Percentiles rank a stretch among this genome's conserved stretches.
Evolutionary conservation across 2,797 vertebrate genomes (phyloP).

Genomic region (Sebastes trivittatus): DNA sequence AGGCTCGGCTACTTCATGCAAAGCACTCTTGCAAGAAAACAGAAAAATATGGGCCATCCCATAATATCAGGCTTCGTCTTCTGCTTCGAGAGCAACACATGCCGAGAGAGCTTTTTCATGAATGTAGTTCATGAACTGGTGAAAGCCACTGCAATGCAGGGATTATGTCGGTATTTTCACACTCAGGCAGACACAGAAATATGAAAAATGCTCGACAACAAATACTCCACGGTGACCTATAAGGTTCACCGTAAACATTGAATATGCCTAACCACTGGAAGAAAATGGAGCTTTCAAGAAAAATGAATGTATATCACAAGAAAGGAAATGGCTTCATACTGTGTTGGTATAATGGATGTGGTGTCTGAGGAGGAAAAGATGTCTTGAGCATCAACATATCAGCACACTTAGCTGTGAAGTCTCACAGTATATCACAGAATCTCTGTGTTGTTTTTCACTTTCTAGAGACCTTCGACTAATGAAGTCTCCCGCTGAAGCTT

Average conservation of each 20-base stretch:
- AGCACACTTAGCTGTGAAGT: conserved; percentile 30
- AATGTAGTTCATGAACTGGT: conserved; percentile 61
- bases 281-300: conserved; percentile 25
- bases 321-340: conserved; percentile 32
- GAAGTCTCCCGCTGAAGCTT: conserved; percentile 60
- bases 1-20: conserved; percentile 64
- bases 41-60: conserved; percentile 57
- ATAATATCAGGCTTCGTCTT: conserved; percentile 62
- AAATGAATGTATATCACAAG: conserved; percentile 20
- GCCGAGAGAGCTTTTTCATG: conserved; percentile 2
- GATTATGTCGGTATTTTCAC: conserved; percentile 54
- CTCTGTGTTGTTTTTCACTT: conserved; percentile 52
- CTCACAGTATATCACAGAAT: conserved; percentile 2
- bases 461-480: conserved; percentile 58
- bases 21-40: conserved; percentile 62
- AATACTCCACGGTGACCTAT: conserved; percentile 32
- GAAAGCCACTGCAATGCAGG: conserved; percentile 63
- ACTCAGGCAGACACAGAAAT: conserved; percentile 35
- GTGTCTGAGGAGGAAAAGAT: conserved; percentile 19
- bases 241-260: conserved; percentile 52
- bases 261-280: conserved; percentile 31
- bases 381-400: conserved; percentile 23
- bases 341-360: conserved; percentile 31
- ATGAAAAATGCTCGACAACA: conserved; percentile 28
- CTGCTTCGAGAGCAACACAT: conserved; percentile 29